A percentile compares a stretch with the other conserved stretches of the same genome.
Conservation (phyloP, 2,113 vertebrate species). For the Cardinalis cardinalis region DNA sequence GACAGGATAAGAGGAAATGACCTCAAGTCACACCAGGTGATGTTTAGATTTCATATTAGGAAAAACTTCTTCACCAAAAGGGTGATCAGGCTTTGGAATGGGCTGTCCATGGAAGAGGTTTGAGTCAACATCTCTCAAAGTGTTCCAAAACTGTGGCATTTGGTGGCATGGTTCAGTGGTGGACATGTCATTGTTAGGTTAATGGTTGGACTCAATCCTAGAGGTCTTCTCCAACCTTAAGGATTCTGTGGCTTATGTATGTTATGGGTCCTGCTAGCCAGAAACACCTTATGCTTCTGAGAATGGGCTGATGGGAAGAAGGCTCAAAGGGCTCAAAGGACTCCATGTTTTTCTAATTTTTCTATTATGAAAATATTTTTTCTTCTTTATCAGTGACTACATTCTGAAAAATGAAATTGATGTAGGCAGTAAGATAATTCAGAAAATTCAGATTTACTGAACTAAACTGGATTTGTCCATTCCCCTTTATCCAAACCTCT, state of each 20-base stretch:
- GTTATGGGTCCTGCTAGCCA: neutral
- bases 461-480: neutral
- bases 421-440: neutral
- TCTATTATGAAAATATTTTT: neutral
- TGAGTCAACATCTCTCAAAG: neutral
- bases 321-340: neutral
- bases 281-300: neutral
- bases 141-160: neutral
- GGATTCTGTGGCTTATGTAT: rapidly evolving
- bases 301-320: neutral
- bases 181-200: neutral
- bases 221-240: neutral
- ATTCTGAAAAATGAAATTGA: neutral
- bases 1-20: neutral
- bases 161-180: neutral
- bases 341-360: neutral
- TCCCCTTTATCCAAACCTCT: neutral
- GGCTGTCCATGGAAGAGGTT: too few species aligned
- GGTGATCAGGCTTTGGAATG: neutral
- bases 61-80: neutral
- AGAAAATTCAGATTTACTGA: neutral
- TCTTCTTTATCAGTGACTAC: neutral
- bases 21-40: neutral
- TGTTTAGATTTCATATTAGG: neutral
- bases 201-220: neutral